Conservation (phyloP, 1,140 invertebrate species). For the Samia ricini region DNA sequence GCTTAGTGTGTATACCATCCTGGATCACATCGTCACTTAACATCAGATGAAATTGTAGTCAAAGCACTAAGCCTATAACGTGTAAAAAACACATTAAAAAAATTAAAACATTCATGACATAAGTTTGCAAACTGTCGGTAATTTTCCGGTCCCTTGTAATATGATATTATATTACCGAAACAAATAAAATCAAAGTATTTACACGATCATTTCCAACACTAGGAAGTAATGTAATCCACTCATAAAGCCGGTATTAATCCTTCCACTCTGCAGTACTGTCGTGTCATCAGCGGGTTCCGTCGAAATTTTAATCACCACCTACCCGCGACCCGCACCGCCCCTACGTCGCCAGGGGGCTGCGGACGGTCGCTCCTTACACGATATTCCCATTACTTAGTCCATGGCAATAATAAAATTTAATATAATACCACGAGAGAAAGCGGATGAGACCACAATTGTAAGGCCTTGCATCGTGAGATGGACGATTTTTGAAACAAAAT, state of each 20-base stretch:
- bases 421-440: slow-evolving; percentile 69
- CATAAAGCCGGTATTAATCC: slow-evolving; percentile 73
- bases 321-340: slow-evolving; percentile 24
- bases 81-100: too few relatives aligned
- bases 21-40: too few relatives aligned
- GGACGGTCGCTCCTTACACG: slow-evolving; percentile 75
- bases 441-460: slow-evolving; percentile 58
- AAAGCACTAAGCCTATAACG: too few relatives aligned
- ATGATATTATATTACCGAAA: not conserved
- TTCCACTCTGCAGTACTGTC: slow-evolving; percentile 61
- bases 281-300: slow-evolving; percentile 75
- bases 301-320: slow-evolving; percentile 72
- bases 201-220: slow-evolving; percentile 39
- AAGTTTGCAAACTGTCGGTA: not conserved
- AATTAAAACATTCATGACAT: too few relatives aligned
- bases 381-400: slow-evolving; percentile 79
- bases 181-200: slow-evolving; percentile 54
- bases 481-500: not conserved
- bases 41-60: too few relatives aligned
- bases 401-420: slow-evolving; percentile 78
- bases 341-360: slow-evolving; percentile 49
- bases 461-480: slow-evolving; percentile 12
- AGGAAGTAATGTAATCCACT: slow-evolving; percentile 71
- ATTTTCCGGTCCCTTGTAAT: not conserved
- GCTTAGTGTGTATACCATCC: too few relatives aligned